Base-by-base conservation (phyloP, 2,113 vertebrate species). In the Gobius niger region DNA sequence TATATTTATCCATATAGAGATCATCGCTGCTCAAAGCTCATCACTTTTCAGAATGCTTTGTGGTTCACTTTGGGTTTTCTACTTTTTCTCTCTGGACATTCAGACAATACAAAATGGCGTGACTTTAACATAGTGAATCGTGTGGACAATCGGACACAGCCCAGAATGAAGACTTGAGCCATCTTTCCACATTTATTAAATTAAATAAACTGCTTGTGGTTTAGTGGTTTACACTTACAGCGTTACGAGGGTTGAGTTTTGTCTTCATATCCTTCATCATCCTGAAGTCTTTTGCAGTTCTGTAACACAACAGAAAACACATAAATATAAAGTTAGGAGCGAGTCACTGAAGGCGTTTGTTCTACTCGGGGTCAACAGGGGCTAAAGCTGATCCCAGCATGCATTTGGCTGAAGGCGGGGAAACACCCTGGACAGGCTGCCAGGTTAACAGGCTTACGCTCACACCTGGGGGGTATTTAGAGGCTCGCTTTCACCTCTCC, bases 181-280 rank as follows among this genome's bases (percentile, higher is more conserved):
- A 34, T 34, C 24, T 4, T 34, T 34, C 24, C 24, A 34, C 24
- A 34, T 34, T 34, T 34, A 34, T 34, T 34, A 0, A 2, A 34
- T 34, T 3, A 34, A 34, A 34, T 34, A 34, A 34, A 34, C 3
- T 4, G 24, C 24, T 34, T 34, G 5, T 34, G 24, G 24, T 34
- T 34, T 34, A 34, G 24, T 34, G 2, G 24, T 34, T 34, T 34
- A 34, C 60, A 91, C 95, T 94, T 91, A 98, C 98, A 77, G 93
- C 83, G 88, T 94, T 95, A 15, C 79, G 92, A 47, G 96, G 95
- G 78, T 94, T 97, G 65, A 99, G 76, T 82, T 95, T 98, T 74
- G 85, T 93, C 91, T 99, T 99, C 94, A 96, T 96, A 62, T 85
- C 72, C 40, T 47, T 86, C 93, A 99, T 96, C 94, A 98, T 98